Evolutionary conservation across 2,888 invertebrate genomes (phyloP).

Genomic region (Eurytoma californica): DNA sequence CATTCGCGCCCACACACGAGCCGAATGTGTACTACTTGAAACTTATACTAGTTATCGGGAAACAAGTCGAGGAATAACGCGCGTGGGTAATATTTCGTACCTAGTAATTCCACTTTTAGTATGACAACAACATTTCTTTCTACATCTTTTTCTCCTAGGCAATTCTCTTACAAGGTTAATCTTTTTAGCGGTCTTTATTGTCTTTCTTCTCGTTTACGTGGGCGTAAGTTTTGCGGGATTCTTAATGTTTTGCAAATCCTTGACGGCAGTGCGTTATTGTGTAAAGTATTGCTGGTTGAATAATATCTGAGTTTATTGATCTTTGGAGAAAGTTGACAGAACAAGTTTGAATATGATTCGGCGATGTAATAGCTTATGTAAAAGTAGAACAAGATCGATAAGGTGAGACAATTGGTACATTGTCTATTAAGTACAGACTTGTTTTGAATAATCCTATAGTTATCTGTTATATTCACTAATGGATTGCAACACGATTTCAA

Average conservation of each 20-base stretch:
- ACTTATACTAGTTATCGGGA: neutral
- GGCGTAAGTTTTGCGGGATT: neutral
- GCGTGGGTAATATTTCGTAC: slow-evolving; percentile 6
- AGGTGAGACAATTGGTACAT: too few relatives aligned
- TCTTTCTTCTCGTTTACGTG: neutral
- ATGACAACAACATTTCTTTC: neutral
- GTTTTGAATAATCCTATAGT: too few relatives aligned
- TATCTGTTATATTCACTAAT: too few relatives aligned
- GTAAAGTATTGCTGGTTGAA: too few relatives aligned
- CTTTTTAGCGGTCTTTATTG: neutral
- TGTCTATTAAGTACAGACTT: too few relatives aligned
- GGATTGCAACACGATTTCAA: too few relatives aligned
- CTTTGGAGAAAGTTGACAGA: too few relatives aligned
- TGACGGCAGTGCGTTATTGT: neutral
- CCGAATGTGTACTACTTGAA: slow-evolving; percentile 9
- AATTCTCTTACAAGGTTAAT: neutral
- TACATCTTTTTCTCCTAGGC: neutral
- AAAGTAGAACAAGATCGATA: too few relatives aligned
- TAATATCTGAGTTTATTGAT: too few relatives aligned
- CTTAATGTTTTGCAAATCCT: neutral
- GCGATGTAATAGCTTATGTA: too few relatives aligned
- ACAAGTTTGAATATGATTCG: too few relatives aligned
- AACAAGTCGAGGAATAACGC: neutral
- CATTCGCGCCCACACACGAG: slow-evolving; percentile 2
- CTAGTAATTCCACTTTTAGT: slow-evolving; percentile 1